Evolutionary conservation across 2,113 vertebrate genomes (phyloP), one percentile per base, ranked within the genome.

Genomic region (Trachemys scripta): DNA sequence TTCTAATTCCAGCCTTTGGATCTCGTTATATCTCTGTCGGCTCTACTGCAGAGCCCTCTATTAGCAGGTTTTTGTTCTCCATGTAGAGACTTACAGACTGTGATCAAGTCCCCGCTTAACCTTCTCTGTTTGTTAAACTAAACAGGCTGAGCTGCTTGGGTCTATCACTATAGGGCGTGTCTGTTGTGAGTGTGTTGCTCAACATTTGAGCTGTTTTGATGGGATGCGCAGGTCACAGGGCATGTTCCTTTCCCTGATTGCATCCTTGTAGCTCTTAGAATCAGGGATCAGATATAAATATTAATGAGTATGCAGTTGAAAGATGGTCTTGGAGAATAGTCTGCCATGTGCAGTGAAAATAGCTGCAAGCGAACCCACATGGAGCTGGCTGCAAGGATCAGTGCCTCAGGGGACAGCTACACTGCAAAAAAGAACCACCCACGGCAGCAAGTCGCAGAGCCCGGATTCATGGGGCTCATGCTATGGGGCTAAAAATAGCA

Each of bases 121-220:
- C 65, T 22, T 20, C 65, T 22, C 19, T 72, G 65, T 38, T 69
- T 69, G 65, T 38, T 69, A 38, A 20, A 69, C 35, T 69, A 38
- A 69, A 17, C 35, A n/a, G 35, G 35, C 35, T 22, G n/a, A 72
- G n/a, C 65, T 38, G 5, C 9, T 72, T 19, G 17, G 38, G 19
- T 9, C 65, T 72, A 72, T 72, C 9, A 19, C 65, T 38, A 4
- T 38, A 35, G 38, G 65, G 35, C n/a, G 22, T 38, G 65, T 72
- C 65, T 65, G 85, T 9, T 82, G 85, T 53, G 89, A 38, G 57
- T 42, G 24, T 80, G 82, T 65, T 25, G 1, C 45, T 3, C 13
- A 11, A 51, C 84, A 87, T 1, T 0, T 53, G 90, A 96, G 89
- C 22, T 53, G 84, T 50, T 80, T 84, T 62, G 78, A 94, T 92